Evolutionary conservation across 1,140 invertebrate species (phyloP).

Genomic region (Fopius arisanus): DNA sequence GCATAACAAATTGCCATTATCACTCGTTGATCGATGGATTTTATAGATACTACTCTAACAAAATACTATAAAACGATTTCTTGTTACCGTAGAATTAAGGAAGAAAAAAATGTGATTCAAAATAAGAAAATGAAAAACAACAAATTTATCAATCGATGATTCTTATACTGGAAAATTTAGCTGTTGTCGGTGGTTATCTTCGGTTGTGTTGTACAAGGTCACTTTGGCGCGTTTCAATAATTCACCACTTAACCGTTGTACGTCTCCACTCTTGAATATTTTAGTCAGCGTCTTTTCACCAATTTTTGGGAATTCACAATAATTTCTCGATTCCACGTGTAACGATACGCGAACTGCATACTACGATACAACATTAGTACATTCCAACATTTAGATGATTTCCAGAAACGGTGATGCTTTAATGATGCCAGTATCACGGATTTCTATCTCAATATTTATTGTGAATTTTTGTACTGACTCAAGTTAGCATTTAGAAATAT

Average conservation of each 20-base stretch:
- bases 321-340: slow-evolving; percentile 89
- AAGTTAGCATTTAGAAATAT: too few species aligned
- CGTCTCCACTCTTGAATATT: background rate
- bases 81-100: background rate
- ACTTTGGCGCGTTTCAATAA: slow-evolving; percentile 23
- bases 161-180: background rate
- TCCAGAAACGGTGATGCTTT: slow-evolving; percentile 45
- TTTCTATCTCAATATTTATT: background rate
- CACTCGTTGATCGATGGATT: slow-evolving; percentile 11
- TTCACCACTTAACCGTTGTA: slow-evolving; percentile 12
- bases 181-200: slow-evolving; percentile 21
- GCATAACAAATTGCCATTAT: slow-evolving; percentile 57
- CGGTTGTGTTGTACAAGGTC: slow-evolving; percentile 29
- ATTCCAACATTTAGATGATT: slow-evolving; percentile 61
- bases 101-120: background rate
- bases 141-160: background rate
- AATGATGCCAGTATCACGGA: slow-evolving; percentile 54
- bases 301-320: slow-evolving; percentile 89
- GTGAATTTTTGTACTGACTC: background rate
- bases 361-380: slow-evolving; percentile 65
- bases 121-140: background rate
- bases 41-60: background rate
- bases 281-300: slow-evolving; percentile 80
- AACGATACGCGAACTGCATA: slow-evolving; percentile 80
- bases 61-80: background rate